Percentiles rank a stretch among this genome's conserved stretches.
phyloP scores from a whole-genome alignment of 2,888 invertebrate species.

The Mythimna pallens region DNA sequence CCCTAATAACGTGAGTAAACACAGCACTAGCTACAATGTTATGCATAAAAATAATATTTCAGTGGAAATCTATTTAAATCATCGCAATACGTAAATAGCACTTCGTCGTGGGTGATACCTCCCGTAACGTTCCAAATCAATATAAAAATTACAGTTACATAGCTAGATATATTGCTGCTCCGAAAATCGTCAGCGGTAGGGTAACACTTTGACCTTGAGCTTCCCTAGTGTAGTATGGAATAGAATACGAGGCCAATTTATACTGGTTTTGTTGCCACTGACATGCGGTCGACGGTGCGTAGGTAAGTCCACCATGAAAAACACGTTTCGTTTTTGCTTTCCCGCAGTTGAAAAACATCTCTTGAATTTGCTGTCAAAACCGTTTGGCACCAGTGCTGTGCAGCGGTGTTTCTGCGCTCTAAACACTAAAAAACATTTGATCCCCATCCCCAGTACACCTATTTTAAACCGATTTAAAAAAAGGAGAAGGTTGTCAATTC shows the following conservation, averaged over 20 bases:
- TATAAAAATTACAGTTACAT: constrained; percentile 38
- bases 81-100: constrained; percentile 78
- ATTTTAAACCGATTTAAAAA: too few species aligned
- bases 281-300: background rate
- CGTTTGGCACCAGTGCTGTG: background rate
- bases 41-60: constrained; percentile 79
- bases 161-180: background rate
- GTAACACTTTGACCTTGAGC: constrained; percentile 3
- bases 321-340: background rate
- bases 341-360: background rate
- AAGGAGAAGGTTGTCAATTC: too few species aligned
- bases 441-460: background rate
- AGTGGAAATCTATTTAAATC: constrained; percentile 79
- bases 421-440: background rate
- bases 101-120: constrained; percentile 72
- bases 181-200: background rate
- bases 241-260: background rate
- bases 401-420: background rate
- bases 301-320: background rate
- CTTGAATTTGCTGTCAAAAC: background rate
- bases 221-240: background rate
- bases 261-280: background rate
- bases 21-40: constrained; percentile 69
- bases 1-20: constrained; percentile 47
- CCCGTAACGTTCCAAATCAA: constrained; percentile 62